Base-by-base conservation (phyloP, 2,888 invertebrate genomes). In the Neoascia interrupta region DNA sequence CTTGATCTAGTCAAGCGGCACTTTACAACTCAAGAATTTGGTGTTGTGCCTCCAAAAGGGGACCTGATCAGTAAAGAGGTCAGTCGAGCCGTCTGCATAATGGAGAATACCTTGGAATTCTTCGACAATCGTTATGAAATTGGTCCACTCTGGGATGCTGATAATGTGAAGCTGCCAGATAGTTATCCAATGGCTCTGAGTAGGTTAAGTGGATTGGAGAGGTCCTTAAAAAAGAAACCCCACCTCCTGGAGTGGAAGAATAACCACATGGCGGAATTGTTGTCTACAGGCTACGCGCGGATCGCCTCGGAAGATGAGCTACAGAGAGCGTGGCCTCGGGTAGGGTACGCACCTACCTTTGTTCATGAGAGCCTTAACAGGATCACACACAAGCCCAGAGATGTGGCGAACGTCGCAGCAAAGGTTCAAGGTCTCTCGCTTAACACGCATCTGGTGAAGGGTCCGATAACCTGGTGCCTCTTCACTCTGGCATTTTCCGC, bases 1-100 rank as follows among this genome's bases (percentile, higher is more conserved):
- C 70, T 61, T 16, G 53, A 61, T 1, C 45, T 60, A 11, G 60
- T 60, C 1, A 53, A 39, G 13, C 53, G 31, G 0, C 51, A 61
- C 16, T 61, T 56, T 31, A 11, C 54, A 15, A 63, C 43, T 1
- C 43, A 69, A 26, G 47, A 49, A 3, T 31, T 31, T 11, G 26
- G 8, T 11, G 26, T 13, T 15, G 13, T 1, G 13, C 5, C 31
- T n/a, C 31, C 8, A 8, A 31, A 6, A 6, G n/a, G 4, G 2
- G 8, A n/a, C 3, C n/a, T 31, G 8, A 31, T 31, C n/a, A n/a
- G n/a, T 8, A 2, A 31, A 31, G 8, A 31, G n/a, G 31, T n/a
- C 8, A n/a, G 10, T 31, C 3, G 31, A 31, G 31, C 31, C 3
- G 8, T 31, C 31, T 8, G n/a, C 8, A 6, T 31, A n/a, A 31